phyloP scores from a whole-genome alignment of 2,888 invertebrate species.

The Augiades crinisus region DNA sequence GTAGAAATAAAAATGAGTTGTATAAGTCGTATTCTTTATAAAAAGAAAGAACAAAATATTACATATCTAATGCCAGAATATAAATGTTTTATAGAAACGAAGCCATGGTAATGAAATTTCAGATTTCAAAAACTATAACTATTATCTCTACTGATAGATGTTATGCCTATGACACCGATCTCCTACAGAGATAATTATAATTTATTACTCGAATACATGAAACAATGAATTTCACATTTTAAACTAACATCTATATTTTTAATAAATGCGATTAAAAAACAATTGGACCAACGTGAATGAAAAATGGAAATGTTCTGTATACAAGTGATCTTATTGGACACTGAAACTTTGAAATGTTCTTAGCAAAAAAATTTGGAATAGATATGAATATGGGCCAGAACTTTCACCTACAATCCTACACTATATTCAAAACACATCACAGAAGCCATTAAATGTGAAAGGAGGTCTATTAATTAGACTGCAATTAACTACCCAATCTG shows the following conservation, averaged over 20 bases:
- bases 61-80: no score
- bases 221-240: constrained; percentile 3
- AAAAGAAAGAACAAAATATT: background rate
- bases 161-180: constrained; percentile 12
- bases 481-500: background rate
- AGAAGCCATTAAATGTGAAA: background rate
- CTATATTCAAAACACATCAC: background rate
- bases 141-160: constrained; percentile 8
- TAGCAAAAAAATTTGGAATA: background rate
- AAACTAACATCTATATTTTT: constrained; percentile 12
- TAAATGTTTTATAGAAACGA: background rate
- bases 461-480: background rate
- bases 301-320: background rate
- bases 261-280: constrained; percentile 18
- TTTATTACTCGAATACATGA: constrained; percentile 10
- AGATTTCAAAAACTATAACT: background rate
- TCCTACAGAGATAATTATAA: constrained; percentile 4
- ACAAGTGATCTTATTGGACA: background rate
- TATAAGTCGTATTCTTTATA: background rate
- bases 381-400: no score
- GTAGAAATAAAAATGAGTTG: background rate
- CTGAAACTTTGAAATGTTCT: background rate
- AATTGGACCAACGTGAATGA: background rate
- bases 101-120: background rate
- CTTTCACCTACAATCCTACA: background rate